Percentiles rank a stretch among this genome's conserved stretches.
phyloP scores from a whole-genome alignment of 2,113 vertebrate genomes.

The Pangasianodon hypophthalmus region DNA sequence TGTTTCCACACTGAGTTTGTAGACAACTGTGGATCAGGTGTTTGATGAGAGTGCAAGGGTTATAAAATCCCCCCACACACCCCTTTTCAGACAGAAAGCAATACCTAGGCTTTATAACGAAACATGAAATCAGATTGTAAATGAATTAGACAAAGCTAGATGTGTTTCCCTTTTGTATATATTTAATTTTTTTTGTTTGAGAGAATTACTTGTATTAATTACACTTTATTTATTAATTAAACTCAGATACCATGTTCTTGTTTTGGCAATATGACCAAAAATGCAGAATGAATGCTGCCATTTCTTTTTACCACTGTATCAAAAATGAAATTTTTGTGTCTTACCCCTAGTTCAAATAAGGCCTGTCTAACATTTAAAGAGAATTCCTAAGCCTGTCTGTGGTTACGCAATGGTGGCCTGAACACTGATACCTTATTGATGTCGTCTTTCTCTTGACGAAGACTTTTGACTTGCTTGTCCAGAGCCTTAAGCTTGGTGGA shows the following conservation, averaged over 20 bases:
- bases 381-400: background rate
- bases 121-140: background rate
- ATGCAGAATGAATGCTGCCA: background rate
- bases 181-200: background rate
- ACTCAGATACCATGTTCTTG: background rate
- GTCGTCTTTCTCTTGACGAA: slow-evolving; percentile 90
- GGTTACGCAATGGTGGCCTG: background rate
- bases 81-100: background rate
- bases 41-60: background rate
- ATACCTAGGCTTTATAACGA: background rate
- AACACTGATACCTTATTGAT: slow-evolving; percentile 85
- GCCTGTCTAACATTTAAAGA: background rate
- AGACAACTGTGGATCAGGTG: background rate
- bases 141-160: background rate
- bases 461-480: slow-evolving; percentile 86
- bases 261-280: background rate
- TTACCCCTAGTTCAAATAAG: background rate
- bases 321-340: background rate
- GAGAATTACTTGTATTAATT: background rate
- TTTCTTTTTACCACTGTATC: background rate
- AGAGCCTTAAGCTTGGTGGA: slow-evolving; percentile 84
- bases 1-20: background rate
- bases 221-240: no score
- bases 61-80: background rate
- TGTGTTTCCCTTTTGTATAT: background rate